These are phyloP conservation scores for Mayetiola destructor DNA, from an alignment of 2,888 invertebrate genomes.

Conservation along the genomic window DNA sequence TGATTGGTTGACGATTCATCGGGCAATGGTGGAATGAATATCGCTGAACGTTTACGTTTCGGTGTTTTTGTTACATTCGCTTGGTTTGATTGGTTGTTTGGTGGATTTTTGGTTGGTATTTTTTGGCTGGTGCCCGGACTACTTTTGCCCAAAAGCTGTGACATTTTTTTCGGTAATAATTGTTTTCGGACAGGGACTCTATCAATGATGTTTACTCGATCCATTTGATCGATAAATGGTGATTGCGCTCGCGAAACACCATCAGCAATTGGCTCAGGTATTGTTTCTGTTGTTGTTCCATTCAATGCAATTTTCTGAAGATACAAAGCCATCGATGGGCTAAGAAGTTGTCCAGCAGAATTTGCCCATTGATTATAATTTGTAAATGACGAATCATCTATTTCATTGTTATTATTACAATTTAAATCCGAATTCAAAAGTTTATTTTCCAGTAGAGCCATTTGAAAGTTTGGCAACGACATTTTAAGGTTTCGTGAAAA, in stretches of 20 bases:
- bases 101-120: not conserved
- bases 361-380: conserved; percentile 53
- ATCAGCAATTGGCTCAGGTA: not conserved
- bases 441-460: conserved; percentile 29
- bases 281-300: conserved; percentile 20
- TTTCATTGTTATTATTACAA: not conserved
- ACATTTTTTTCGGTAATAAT: conserved; percentile 39
- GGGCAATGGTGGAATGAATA: conserved; percentile 71
- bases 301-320: conserved; percentile 61
- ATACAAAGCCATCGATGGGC: conserved; percentile 62
- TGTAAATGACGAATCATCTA: not conserved
- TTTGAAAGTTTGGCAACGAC: conserved; percentile 36
- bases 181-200: conserved; percentile 23
- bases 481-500: conserved; percentile 31
- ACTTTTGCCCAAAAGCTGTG: conserved; percentile 31
- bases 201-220: not conserved
- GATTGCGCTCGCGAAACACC: conserved; percentile 21
- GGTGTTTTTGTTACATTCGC: conserved; percentile 30
- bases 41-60: conserved; percentile 65
- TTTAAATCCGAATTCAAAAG: conserved; percentile 29
- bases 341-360: conserved; percentile 50
- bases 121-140: not conserved
- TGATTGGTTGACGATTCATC: conserved; percentile 59
- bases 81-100: not conserved
- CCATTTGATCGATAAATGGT: conserved; percentile 23